Evolutionary conservation across 1,140 invertebrate genomes (phyloP).

Genomic region (Zaprionus taronus): DNA sequence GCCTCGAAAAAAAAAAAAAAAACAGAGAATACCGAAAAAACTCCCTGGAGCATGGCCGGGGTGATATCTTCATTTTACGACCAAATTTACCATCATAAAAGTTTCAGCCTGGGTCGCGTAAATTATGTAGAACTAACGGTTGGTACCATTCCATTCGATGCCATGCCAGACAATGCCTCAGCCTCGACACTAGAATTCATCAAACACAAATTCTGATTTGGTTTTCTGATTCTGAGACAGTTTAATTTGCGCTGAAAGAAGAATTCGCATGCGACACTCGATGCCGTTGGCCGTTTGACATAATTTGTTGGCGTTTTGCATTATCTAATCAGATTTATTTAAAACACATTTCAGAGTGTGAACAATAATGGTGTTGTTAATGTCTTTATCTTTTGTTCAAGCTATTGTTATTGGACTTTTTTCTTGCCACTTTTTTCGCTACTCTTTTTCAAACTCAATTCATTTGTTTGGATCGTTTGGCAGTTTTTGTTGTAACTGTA

Average conservation of each 20-base stretch:
- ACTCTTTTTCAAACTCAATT: background rate
- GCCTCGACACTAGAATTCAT: background rate
- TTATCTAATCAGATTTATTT: slow-evolving; percentile 56
- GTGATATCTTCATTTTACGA: slow-evolving; percentile 24
- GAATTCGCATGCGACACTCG: slow-evolving; percentile 41
- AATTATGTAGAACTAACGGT: slow-evolving; percentile 70
- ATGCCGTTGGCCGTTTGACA: slow-evolving; percentile 45
- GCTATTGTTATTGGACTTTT: slow-evolving; percentile 33
- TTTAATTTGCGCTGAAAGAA: slow-evolving; percentile 55
- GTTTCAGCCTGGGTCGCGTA: slow-evolving; percentile 30
- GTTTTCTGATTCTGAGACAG: slow-evolving; percentile 25
- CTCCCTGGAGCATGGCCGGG: slow-evolving; percentile 38
- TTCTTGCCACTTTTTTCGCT: slow-evolving; percentile 30
- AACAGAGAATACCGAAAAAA: slow-evolving; percentile 33
- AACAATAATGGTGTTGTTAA: slow-evolving; percentile 4
- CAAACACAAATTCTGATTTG: background rate
- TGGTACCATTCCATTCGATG: slow-evolving; percentile 45
- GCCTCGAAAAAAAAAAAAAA: slow-evolving; percentile 15
- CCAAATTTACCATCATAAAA: slow-evolving; percentile 18
- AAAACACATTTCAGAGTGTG: slow-evolving; percentile 29
- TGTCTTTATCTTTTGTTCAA: slow-evolving; percentile 32
- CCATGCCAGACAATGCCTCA: slow-evolving; percentile 14
- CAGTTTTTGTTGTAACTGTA: slow-evolving; percentile 63
- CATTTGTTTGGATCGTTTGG: slow-evolving; percentile 7
- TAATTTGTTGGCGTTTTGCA: slow-evolving; percentile 45